A percentile compares a stretch with the other conserved stretches of the same genome.
These are phyloP conservation scores for Phrynosoma platyrhinos DNA, from an alignment of 2,113 vertebrate species.

Conservation along the genomic window DNA sequence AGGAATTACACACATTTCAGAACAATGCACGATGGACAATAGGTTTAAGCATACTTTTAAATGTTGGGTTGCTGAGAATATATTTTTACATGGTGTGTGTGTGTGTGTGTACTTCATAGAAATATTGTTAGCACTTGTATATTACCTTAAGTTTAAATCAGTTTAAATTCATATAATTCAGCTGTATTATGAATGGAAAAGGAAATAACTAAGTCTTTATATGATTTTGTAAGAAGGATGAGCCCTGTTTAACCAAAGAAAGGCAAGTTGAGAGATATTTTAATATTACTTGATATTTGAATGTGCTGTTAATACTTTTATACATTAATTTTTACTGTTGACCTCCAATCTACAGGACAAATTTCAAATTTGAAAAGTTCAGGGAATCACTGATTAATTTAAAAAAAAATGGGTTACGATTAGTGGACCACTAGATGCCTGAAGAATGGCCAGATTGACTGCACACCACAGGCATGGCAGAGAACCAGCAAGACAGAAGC, in stretches of 20 bases:
- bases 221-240: background rate
- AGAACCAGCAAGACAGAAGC: background rate
- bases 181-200: background rate
- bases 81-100: background rate
- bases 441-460: background rate
- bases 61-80: background rate
- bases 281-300: constrained; percentile 26
- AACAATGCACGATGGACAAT: background rate
- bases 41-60: background rate
- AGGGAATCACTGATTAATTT: background rate
- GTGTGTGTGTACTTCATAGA: background rate
- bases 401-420: too few relatives aligned
- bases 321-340: constrained; percentile 17
- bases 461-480: background rate
- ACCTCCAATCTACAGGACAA: background rate
- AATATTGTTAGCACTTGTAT: background rate
- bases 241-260: background rate
- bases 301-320: constrained; percentile 19
- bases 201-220: background rate
- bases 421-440: background rate
- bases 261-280: background rate
- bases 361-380: constrained; percentile 5
- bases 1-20: background rate
- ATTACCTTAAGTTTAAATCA: background rate
- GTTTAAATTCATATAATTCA: background rate